phyloP scores from a whole-genome alignment of 2,888 invertebrate species.

The Koerneria pararmatus region DNA sequence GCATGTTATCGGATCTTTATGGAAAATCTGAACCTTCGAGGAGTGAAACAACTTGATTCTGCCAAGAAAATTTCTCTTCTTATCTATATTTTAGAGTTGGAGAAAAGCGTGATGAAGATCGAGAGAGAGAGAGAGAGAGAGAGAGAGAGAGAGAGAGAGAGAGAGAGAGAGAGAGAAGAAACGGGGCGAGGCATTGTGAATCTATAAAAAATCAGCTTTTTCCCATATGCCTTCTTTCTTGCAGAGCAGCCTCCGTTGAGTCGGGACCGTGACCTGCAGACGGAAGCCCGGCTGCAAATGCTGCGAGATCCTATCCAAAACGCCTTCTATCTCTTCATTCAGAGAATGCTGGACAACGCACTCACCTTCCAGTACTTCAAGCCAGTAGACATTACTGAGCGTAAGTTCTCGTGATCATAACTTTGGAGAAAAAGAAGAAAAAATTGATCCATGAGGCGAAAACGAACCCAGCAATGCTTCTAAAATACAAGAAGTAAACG shows the following conservation, averaged over 20 bases:
- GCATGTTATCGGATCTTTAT: background rate
- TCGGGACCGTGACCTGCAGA: background rate
- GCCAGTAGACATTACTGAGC: too few relatives aligned
- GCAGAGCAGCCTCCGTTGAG: conserved; percentile 9
- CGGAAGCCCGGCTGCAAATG: conserved; percentile 13
- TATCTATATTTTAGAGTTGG: too few relatives aligned
- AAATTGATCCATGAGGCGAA: too few relatives aligned
- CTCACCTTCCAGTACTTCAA: too few relatives aligned
- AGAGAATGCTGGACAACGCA: too few relatives aligned
- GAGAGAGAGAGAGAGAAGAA: background rate
- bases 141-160: background rate
- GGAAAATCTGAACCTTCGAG: background rate
- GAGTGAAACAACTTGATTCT: background rate
- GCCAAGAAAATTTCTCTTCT: background rate
- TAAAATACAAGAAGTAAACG: too few relatives aligned
- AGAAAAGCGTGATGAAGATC: too few relatives aligned
- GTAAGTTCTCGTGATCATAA: too few relatives aligned
- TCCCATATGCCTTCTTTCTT: background rate
- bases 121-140: background rate
- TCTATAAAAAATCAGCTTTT: too few relatives aligned
- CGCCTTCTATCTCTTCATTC: background rate
- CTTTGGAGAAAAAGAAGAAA: too few relatives aligned
- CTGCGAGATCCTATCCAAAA: conserved; percentile 13
- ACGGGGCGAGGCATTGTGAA: background rate
- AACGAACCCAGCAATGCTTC: too few relatives aligned